A percentile compares a stretch with the other conserved stretches of the same genome.
Evolutionary conservation across 2,888 invertebrate species (phyloP).

Genomic region (Caenorhabditis sp.): DNA sequence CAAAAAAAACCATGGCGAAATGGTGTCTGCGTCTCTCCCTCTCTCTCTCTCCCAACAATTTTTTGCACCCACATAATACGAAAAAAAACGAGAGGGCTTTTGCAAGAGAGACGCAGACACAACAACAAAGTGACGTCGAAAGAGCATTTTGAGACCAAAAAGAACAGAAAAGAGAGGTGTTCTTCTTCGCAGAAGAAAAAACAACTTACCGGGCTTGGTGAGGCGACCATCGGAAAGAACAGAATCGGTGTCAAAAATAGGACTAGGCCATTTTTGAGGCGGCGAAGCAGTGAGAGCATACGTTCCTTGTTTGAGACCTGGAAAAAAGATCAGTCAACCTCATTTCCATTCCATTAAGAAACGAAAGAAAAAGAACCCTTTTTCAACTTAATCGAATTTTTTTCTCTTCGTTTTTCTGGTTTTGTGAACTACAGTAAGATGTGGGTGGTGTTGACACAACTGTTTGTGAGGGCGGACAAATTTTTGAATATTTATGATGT

Average conservation of each 20-base stretch:
- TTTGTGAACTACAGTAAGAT: background rate
- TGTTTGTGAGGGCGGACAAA: no score
- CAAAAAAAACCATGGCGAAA: no score
- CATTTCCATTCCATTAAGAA: background rate
- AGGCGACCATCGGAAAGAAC: constrained; percentile 39
- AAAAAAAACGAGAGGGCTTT: background rate
- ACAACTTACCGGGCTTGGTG: constrained; percentile 22
- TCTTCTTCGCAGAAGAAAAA: background rate
- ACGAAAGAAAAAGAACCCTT: background rate
- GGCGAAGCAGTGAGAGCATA: constrained; percentile 21
- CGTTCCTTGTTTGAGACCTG: constrained; percentile 35
- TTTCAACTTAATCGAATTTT: background rate
- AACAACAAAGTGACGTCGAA: background rate
- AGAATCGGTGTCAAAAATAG: constrained; percentile 49
- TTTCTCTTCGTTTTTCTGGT: background rate
- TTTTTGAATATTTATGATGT: no score
- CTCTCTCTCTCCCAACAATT: background rate
- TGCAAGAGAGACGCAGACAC: background rate
- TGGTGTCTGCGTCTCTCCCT: background rate
- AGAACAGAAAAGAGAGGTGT: background rate
- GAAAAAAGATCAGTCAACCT: constrained; percentile 6
- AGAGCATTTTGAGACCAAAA: background rate
- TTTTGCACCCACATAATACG: background rate
- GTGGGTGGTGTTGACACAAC: background rate
- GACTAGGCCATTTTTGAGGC: constrained; percentile 42